Conservation (phyloP, 2,888 invertebrate species). For the Trichacis sp. region DNA sequence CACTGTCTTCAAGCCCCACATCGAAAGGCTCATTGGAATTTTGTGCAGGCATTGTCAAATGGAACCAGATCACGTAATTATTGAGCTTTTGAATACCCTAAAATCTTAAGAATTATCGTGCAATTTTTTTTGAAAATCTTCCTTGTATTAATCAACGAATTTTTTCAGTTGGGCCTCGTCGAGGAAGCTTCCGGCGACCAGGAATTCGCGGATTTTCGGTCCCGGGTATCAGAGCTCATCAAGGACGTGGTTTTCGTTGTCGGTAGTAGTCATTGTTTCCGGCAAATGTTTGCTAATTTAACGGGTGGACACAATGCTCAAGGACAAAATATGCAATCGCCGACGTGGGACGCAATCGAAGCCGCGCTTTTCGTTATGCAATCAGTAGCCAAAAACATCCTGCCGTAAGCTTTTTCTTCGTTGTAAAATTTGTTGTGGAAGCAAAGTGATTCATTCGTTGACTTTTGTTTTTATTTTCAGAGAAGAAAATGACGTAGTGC, state of each 20-base stretch:
- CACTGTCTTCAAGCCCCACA: constrained; percentile 87
- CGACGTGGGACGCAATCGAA: constrained; percentile 94
- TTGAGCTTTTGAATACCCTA: neutral
- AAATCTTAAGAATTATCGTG: neutral
- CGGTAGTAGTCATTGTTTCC: constrained; percentile 91
- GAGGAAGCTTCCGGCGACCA: constrained; percentile 71
- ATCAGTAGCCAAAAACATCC: constrained; percentile 92
- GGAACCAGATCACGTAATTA: constrained; percentile 88
- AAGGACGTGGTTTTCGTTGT: constrained; percentile 98
- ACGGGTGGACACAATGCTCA: constrained; percentile 56
- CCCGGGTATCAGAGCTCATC: constrained; percentile 90
- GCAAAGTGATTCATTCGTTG: too few species aligned
- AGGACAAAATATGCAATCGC: constrained; percentile 70
- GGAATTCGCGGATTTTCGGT: constrained; percentile 85
- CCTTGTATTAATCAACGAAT: neutral
- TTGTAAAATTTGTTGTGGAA: too few species aligned
- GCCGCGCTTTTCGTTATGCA: constrained; percentile 96
- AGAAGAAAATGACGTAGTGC: constrained; percentile 91
- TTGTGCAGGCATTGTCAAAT: constrained; percentile 95
- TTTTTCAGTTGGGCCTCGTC: constrained; percentile 59
- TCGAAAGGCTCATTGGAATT: constrained; percentile 90
- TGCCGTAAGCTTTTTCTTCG: constrained; percentile 81
- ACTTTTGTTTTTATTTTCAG: too few species aligned
- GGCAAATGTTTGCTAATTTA: constrained; percentile 88
- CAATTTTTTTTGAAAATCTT: too few species aligned